Base-by-base conservation (phyloP, 1,140 invertebrate genomes). In the Pogonomyrmex barbatus region DNA sequence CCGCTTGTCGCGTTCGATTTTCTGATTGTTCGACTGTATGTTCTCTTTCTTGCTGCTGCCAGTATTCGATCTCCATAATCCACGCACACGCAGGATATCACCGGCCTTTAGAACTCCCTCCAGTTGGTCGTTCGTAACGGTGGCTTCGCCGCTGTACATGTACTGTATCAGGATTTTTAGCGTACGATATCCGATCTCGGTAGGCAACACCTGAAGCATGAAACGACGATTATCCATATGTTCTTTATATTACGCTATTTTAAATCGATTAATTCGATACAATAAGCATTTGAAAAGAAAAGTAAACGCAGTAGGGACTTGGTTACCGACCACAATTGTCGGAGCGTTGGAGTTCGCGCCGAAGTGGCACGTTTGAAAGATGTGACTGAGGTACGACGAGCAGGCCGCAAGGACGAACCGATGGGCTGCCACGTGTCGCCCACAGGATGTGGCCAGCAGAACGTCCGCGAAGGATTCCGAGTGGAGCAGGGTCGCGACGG, bases 391-490 rank as follows among this genome's bases (percentile, higher is more conserved):
- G 89, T 96, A 96, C 2, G 96, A 95, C 42, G 96, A 96, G 94
- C 97, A 98, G 30, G 98, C 97, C 73, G 98, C 97, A 24, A 98
- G 94, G 67, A 98, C 97, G 91, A 98, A 97, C 91, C 97, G 97
- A 95, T 98, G 98, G 6, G 98, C 98, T 65, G 97, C 97, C 79
- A 98, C 97, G 93, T 97, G 97, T 30, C 96, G 96, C 30, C 97
- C 97, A 89, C 98, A 97, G 90, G 97, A 96, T 6, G 98, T 98
- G 63, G 97, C 97, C 36, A 98, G 94, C 4, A 98, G 96, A 47
- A 98, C 98, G 94, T 98, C 98, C 39, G 98, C 97, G 93, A 98
- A 98, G 60, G 97, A 96, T 91, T 98, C 97, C 87, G 97, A 97
- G 62, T 97, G 96, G 47, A 98, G 96, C 85, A 98, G 94, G 17